Percentiles rank a stretch among this genome's conserved stretches.
phyloP scores from a whole-genome alignment of 2,797 vertebrate genomes.

The Meda fulgida region DNA sequence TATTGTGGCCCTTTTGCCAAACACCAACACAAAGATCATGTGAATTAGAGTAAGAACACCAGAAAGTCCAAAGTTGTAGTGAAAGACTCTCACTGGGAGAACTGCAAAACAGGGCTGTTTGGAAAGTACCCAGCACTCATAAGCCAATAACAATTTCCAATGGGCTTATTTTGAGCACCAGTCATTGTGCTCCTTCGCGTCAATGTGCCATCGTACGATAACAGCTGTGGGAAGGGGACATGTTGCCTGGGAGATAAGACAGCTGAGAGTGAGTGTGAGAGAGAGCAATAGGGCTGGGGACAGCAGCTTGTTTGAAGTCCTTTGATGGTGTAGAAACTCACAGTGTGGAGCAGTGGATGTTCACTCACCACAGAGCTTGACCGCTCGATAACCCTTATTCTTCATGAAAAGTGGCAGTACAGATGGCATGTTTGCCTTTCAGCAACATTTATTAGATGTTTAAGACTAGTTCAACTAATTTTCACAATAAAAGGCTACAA shows the following conservation, averaged over 20 bases:
- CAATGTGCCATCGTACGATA: slow-evolving; percentile 68
- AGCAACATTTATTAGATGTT: slow-evolving; percentile 54
- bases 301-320: slow-evolving; percentile 28
- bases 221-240: slow-evolving; percentile 68
- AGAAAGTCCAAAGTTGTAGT: not conserved
- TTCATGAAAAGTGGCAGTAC: slow-evolving; percentile 43
- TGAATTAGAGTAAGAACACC: slow-evolving; percentile 8
- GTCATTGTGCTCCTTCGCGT: slow-evolving; percentile 61
- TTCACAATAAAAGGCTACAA: not conserved
- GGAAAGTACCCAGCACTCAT: slow-evolving; percentile 58
- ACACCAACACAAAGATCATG: slow-evolving; percentile 20
- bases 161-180: slow-evolving; percentile 58
- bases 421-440: slow-evolving; percentile 57
- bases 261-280: slow-evolving; percentile 44
- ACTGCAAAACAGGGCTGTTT: slow-evolving; percentile 60
- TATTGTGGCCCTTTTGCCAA: slow-evolving; percentile 45
- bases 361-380: slow-evolving; percentile 29
- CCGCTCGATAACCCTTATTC: slow-evolving; percentile 16
- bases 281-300: slow-evolving; percentile 1
- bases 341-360: slow-evolving; percentile 2
- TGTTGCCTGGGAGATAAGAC: slow-evolving; percentile 79
- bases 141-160: slow-evolving; percentile 48
- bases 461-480: not conserved
- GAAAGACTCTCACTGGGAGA: slow-evolving; percentile 57
- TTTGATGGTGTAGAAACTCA: slow-evolving; percentile 24